phyloP scores from a whole-genome alignment of 2,888 invertebrate species.

The Amiota mariae region DNA sequence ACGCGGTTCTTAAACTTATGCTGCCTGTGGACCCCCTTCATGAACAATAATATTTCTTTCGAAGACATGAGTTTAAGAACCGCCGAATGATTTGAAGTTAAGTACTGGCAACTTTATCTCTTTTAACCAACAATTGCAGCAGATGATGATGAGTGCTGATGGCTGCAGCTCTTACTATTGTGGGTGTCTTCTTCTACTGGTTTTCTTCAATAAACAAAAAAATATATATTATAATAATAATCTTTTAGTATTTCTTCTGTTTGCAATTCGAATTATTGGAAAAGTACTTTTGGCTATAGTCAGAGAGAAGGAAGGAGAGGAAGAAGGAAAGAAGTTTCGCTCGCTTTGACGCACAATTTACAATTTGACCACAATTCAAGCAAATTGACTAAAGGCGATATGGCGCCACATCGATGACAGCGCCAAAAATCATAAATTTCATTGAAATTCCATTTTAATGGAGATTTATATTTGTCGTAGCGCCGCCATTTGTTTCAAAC shows the following conservation, averaged over 20 bases:
- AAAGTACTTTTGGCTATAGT: slow-evolving; percentile 47
- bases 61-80: not conserved
- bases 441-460: slow-evolving; percentile 70
- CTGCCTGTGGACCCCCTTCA: too few species aligned
- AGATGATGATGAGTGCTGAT: not conserved
- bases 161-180: not conserved
- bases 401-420: slow-evolving; percentile 54
- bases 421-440: slow-evolving; percentile 57
- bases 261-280: slow-evolving; percentile 62
- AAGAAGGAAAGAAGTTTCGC: too few species aligned
- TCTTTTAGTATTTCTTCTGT: slow-evolving; percentile 57
- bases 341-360: too few species aligned
- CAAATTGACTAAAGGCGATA: not conserved
- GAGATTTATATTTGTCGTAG: slow-evolving; percentile 62
- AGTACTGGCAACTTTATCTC: slow-evolving; percentile 26
- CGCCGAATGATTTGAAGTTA: slow-evolving; percentile 1
- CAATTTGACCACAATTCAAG: too few species aligned
- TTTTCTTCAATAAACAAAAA: not conserved
- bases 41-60: too few species aligned
- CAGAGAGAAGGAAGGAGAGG: too few species aligned
- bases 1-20: too few species aligned
- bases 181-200: not conserved
- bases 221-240: slow-evolving; percentile 32
- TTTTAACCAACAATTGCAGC: not conserved
- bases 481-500: slow-evolving; percentile 12